Evolutionary conservation across 1,140 invertebrate genomes (phyloP).

Genomic region (Neotoxoptera formosana): DNA sequence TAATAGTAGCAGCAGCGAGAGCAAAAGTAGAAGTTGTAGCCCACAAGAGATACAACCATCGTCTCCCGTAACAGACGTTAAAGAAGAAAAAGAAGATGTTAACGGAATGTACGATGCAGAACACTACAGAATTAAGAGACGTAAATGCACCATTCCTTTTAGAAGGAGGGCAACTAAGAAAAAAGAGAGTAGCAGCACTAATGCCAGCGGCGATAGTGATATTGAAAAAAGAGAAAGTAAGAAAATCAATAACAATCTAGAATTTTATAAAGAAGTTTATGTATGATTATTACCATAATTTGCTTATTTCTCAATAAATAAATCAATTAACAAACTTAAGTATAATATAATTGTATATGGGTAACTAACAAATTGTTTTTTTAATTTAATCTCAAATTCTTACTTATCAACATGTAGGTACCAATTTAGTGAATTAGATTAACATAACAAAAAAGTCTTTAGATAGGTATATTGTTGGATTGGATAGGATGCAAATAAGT

Average conservation of each 20-base stretch:
- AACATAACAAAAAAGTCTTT: not conserved
- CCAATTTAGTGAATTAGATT: not conserved
- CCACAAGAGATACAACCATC: not conserved
- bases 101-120: not conserved
- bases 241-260: not conserved
- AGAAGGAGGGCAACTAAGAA: slow-evolving; percentile 26
- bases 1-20: not conserved
- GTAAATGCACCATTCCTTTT: slow-evolving; percentile 23
- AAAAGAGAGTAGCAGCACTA: not conserved
- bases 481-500: not conserved
- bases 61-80: not conserved
- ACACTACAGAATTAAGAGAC: not conserved
- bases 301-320: not conserved
- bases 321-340: not conserved
- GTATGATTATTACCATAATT: not conserved
- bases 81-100: not conserved
- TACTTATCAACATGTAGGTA: not conserved
- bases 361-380: too few species aligned
- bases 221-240: slow-evolving; percentile 30
- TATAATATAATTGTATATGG: not conserved
- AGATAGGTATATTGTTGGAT: not conserved
- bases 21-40: slow-evolving; percentile 18
- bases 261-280: not conserved
- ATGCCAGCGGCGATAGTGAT: not conserved
- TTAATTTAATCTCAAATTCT: not conserved